Evolutionary conservation across 2,888 invertebrate species (phyloP).

Genomic region (Ectemnius cavifrons): DNA sequence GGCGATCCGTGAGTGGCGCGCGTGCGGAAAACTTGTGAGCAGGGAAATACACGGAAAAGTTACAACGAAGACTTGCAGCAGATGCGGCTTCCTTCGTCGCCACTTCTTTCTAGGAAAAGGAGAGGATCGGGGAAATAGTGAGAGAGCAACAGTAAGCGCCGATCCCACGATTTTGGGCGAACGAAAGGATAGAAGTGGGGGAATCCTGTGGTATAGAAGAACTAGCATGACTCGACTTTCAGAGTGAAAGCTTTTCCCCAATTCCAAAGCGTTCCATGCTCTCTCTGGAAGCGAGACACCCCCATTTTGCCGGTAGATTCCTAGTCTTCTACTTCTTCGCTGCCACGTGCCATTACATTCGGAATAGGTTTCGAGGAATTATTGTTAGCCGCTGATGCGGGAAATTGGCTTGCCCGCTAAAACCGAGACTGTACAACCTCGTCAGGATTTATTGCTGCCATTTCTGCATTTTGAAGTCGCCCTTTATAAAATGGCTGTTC

Average conservation of each 20-base stretch:
- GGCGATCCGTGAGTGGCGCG: constrained; percentile 18
- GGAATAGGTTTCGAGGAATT: constrained; percentile 9
- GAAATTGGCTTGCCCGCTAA: constrained; percentile 29
- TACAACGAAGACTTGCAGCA: constrained; percentile 18
- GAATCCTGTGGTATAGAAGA: not conserved
- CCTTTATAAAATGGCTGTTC: no score
- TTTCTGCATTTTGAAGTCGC: no score
- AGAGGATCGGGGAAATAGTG: constrained; percentile 23
- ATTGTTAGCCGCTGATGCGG: constrained; percentile 28
- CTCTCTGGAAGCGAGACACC: no score
- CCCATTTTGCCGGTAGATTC: no score
- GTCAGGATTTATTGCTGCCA: no score
- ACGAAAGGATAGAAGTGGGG: not conserved
- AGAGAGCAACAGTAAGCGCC: constrained; percentile 26
- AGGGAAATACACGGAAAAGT: constrained; percentile 32
- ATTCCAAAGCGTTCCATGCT: no score
- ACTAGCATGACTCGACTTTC: no score
- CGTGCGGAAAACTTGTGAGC: constrained; percentile 31
- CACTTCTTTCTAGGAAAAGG: constrained; percentile 12
- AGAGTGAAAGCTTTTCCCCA: no score
- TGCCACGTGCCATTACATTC: not conserved
- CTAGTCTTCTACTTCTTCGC: no score
- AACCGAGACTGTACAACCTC: not conserved
- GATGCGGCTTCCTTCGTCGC: not conserved
- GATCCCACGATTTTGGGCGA: not conserved